Base-by-base conservation (phyloP, 2,888 invertebrate genomes). In the Lissonota sp. region DNA sequence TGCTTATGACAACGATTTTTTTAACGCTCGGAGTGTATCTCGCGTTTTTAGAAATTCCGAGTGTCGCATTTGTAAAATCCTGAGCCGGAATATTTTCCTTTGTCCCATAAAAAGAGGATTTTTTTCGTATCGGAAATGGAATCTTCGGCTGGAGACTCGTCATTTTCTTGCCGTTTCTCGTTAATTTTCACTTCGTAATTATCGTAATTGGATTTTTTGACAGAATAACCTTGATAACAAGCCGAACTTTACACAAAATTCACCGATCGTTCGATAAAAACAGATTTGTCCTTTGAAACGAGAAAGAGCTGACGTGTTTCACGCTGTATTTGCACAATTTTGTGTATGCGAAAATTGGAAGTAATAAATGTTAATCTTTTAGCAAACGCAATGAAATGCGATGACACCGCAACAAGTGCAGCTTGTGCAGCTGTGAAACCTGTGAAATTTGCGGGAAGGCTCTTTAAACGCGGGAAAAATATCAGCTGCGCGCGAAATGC, bases 51-150 rank as follows among this genome's bases (percentile, higher is more conserved):
- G 87, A 86, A 46, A 75, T 82, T 76, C 84, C 86, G 0, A 86
- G 80, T 5, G 89, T 85, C 0, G 89, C 90, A 53, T 88, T 86
- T 0, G 84, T 87, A 70, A 88, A 90, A 81, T 90, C 89, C 77
- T 88, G 80, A 40, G 84, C 88, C 0, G 67, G 73, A 10, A 72
- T 78, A 8, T 85, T 82, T n/a, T 86, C 83, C 67, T 90, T 91
- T 0, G 10, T 79, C 1, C 87, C 87, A 40, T 91, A 91, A 82
- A 91, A 91, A n/a, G 85, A 85, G 57, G 66, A 87, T 80, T 92
- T 94, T 85, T 94, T 94, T 8, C 94, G 92, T 39, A 93, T 90
- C 84, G 92, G 93, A 84, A 94, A 95, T 6, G 93, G 92, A 78
- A 94, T 93, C 1, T 92, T 93, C 46, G 93, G 91, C 88, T 94